phyloP scores from a whole-genome alignment of 2,113 vertebrate species.

The Oncorhynchus tshawytscha region DNA sequence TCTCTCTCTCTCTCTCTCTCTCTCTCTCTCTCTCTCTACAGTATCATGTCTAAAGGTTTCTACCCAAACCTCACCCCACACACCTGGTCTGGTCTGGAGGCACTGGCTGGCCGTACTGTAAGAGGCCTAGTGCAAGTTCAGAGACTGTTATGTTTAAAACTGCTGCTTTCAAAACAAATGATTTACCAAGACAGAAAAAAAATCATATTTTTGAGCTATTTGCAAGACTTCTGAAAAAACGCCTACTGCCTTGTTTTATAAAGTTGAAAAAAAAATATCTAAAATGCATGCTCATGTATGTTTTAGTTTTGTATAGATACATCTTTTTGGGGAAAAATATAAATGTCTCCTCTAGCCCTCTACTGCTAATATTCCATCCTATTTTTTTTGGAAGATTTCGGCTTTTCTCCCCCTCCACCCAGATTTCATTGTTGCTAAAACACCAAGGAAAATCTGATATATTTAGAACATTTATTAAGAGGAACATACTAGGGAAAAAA shows the following conservation, averaged over 20 bases:
- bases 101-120: slow-evolving; percentile 8
- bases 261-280: slow-evolving; percentile 30
- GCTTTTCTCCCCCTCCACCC: no score
- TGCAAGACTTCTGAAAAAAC: slow-evolving; percentile 58
- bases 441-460: no score
- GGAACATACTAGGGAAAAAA: no score
- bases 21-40: background rate
- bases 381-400: no score
- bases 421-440: no score
- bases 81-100: slow-evolving; percentile 13
- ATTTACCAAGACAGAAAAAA: slow-evolving; percentile 30
- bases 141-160: slow-evolving; percentile 56
- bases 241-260: slow-evolving; percentile 65
- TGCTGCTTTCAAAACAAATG: slow-evolving; percentile 57
- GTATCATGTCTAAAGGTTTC: background rate
- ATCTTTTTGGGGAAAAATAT: slow-evolving; percentile 4
- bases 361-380: no score
- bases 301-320: slow-evolving; percentile 56
- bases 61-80: slow-evolving; percentile 5
- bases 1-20: slow-evolving; percentile 3
- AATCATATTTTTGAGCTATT: slow-evolving; percentile 53
- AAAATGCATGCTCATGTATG: slow-evolving; percentile 59
- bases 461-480: no score
- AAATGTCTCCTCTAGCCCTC: slow-evolving; percentile 29
- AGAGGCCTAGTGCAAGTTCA: slow-evolving; percentile 30